phyloP scores from a whole-genome alignment of 2,797 vertebrate genomes.

The Sebastes flavidus region DNA sequence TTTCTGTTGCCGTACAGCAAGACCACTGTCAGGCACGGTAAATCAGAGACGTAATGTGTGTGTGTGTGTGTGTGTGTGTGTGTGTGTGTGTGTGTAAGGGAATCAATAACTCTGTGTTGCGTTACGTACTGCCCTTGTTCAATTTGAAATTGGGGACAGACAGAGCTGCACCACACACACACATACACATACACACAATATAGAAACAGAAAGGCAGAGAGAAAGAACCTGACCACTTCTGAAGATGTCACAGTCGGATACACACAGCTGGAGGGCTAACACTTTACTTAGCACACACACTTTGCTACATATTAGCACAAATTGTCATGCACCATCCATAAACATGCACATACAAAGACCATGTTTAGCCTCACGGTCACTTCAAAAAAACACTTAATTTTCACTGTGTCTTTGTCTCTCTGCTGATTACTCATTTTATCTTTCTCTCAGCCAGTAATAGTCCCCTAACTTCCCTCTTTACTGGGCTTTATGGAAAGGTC shows the following conservation, averaged over 20 bases:
- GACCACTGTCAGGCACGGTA: constrained; percentile 23
- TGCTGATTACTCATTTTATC: neutral
- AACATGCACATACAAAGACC: neutral
- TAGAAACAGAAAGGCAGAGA: neutral
- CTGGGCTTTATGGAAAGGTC: neutral
- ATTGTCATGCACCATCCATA: neutral
- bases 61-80: constrained; percentile 3
- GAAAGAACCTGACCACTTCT: neutral
- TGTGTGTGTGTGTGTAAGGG: neutral
- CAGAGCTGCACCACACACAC: neutral
- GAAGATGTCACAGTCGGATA: neutral
- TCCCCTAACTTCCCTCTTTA: neutral
- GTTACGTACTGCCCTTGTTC: constrained; percentile 30
- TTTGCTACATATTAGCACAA: neutral
- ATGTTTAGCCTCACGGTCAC: neutral
- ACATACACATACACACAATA: neutral
- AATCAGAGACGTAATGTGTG: constrained; percentile 22
- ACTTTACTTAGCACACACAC: neutral
- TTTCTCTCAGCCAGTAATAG: neutral
- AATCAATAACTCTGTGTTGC: constrained; percentile 52
- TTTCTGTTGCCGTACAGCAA: constrained; percentile 38
- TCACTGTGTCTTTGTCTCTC: neutral
- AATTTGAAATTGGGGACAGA: constrained; percentile 34
- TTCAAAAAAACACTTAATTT: neutral
- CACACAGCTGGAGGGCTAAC: neutral